phyloP scores from a whole-genome alignment of 2,888 invertebrate species.

The Iphiclides podalirius region DNA sequence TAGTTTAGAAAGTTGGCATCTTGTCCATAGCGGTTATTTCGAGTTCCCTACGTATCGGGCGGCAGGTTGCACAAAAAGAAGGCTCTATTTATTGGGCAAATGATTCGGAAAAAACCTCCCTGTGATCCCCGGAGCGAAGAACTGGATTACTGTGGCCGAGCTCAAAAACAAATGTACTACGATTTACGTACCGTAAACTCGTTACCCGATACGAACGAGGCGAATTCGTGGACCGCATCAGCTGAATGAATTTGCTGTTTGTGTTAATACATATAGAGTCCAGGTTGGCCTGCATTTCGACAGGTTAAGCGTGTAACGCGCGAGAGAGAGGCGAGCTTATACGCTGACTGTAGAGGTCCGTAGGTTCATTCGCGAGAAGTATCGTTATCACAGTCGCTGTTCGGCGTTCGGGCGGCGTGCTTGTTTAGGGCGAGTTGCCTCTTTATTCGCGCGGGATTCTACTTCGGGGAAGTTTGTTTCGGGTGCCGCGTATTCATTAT shows the following conservation, averaged over 20 bases:
- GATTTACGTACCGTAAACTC: conserved; percentile 79
- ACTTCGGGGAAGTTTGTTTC: conserved; percentile 65
- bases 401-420: conserved; percentile 70
- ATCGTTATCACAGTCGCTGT: conserved; percentile 78
- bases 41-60: conserved; percentile 66
- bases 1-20: conserved; percentile 78
- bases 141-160: conserved; percentile 65
- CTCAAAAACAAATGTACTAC: conserved; percentile 75
- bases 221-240: conserved; percentile 45
- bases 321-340: conserved; percentile 63
- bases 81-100: conserved; percentile 64
- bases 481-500: conserved; percentile 58
- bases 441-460: conserved; percentile 40
- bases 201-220: conserved; percentile 68
- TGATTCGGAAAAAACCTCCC: conserved; percentile 66
- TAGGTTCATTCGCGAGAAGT: conserved; percentile 70
- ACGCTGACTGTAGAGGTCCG: conserved; percentile 61
- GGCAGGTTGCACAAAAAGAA: conserved; percentile 64
- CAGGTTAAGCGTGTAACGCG: conserved; percentile 45
- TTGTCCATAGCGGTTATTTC: conserved; percentile 72
- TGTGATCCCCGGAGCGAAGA: conserved; percentile 61
- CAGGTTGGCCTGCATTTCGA: conserved; percentile 39
- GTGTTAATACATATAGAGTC: conserved; percentile 45
- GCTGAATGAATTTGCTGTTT: conserved; percentile 55
- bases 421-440: conserved; percentile 44